Conservation (phyloP, 2,113 vertebrate genomes). For the Xiphias gladius region DNA sequence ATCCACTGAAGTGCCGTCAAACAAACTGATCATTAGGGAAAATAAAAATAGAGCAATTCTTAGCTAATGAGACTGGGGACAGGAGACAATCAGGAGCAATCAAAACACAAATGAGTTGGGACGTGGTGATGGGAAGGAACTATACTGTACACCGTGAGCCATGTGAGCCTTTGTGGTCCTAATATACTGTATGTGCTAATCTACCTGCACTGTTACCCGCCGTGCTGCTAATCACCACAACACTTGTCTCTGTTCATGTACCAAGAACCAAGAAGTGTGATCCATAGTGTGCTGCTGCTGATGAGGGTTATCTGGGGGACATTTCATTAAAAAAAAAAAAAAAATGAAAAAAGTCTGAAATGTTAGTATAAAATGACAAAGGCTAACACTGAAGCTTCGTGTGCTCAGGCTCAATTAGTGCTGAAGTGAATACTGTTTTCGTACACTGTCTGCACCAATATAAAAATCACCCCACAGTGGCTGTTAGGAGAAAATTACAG, state of each 20-base stretch:
- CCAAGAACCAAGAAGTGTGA: slow-evolving; percentile 1
- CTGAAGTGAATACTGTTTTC: slow-evolving; percentile 27
- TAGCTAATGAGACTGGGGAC: slow-evolving; percentile 62
- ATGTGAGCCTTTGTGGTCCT: slow-evolving; percentile 5
- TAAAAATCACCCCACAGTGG: slow-evolving; percentile 14
- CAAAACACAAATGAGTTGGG: slow-evolving; percentile 55
- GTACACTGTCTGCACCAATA: slow-evolving; percentile 14
- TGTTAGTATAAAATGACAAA: slow-evolving; percentile 6
- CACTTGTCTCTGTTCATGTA: background rate
- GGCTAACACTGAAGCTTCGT: slow-evolving; percentile 19
- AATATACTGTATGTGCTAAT: slow-evolving; percentile 1
- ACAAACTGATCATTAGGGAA: slow-evolving; percentile 63
- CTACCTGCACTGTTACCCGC: background rate
- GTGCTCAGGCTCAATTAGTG: slow-evolving; percentile 47
- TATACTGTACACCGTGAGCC: background rate
- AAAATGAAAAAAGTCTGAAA: slow-evolving; percentile 27
- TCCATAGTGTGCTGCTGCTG: background rate
- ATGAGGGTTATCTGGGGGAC: slow-evolving; percentile 51
- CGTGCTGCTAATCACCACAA: background rate
- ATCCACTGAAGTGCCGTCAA: slow-evolving; percentile 63
- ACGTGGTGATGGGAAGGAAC: slow-evolving; percentile 37
- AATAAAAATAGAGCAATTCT: slow-evolving; percentile 70
- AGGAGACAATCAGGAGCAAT: slow-evolving; percentile 63
- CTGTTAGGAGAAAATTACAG: slow-evolving; percentile 9
- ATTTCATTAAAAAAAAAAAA: slow-evolving; percentile 30